phyloP scores from a whole-genome alignment of 2,113 vertebrate species.

The Echinops telfairi region DNA sequence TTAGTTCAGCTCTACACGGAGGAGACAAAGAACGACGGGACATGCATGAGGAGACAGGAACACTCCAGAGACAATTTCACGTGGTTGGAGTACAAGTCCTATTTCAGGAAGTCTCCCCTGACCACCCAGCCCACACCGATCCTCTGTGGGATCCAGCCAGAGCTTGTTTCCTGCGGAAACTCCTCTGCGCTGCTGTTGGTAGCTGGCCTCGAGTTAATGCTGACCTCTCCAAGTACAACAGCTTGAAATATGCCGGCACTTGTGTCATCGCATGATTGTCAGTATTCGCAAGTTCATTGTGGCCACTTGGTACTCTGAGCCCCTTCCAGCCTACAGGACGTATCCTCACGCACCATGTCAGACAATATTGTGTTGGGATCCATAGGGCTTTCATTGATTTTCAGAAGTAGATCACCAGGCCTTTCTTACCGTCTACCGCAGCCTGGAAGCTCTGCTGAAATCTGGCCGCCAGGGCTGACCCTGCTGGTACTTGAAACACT shows the following conservation, averaged over 20 bases:
- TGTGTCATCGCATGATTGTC: background rate
- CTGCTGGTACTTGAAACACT: too few species aligned
- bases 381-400: too few species aligned
- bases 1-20: background rate
- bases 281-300: background rate
- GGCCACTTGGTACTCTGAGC: background rate
- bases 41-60: background rate
- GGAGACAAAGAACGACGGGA: conserved; percentile 9
- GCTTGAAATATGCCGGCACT: background rate
- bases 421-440: too few species aligned
- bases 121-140: background rate
- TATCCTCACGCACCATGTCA: too few species aligned
- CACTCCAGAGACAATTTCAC: background rate
- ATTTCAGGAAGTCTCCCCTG: background rate
- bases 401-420: too few species aligned
- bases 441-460: too few species aligned
- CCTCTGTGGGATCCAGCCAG: background rate
- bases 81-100: too few species aligned
- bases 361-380: too few species aligned
- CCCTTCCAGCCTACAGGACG: background rate
- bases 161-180: conserved; percentile 28
- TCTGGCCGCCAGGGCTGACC: too few species aligned
- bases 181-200: background rate
- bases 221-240: background rate
- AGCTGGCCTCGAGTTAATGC: background rate